Base-by-base conservation (phyloP, 2,113 vertebrate genomes). In the Plotosus lineatus region DNA sequence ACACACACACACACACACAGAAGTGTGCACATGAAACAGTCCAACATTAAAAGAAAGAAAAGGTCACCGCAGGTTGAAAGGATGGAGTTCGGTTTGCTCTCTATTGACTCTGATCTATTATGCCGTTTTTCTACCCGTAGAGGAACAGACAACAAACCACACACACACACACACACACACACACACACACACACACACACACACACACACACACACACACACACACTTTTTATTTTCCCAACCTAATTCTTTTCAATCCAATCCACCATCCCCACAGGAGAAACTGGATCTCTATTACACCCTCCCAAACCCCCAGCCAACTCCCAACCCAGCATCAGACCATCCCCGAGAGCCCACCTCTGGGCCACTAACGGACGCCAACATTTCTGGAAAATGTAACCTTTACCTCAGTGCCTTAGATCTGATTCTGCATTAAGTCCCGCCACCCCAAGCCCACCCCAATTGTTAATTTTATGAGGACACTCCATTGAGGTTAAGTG, bases 21-120 rank as follows among this genome's bases (percentile, higher is more conserved):
- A 81, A 63, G 58, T 56, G 50, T 56, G 63, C 48, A 77, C 78
- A 80, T 80, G 44, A 74, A 80, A 74, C 79, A 74, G 79, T 74
- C 15, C n/a, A 38, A 80, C 78, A 80, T 80, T 33, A 80, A 80
- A 80, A 8, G 44, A 53, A 82, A 66, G 69, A 82, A 82, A 85
- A 85, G 73, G 81, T 85, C 84, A 85, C 31, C 15, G 40, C 44
- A 51, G 46, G 51, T 82, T 77, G 80, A 82, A 85, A 85, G 84
- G 81, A 66, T 65, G 46, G 69, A 77, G 53, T 85, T 82, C 26
- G 72, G 77, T 63, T 68, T 75, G 61, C 63, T 69, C 33, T n/a
- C 60, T 82, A 73, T 77, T 77, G 82, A 76, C 80, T 85, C 80
- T 80, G 77, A 83, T 82, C 81, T 82, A 80, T 73, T 77, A 85